Conservation (phyloP, 2,113 vertebrate species). For the Shinisaurus crocodilurus region DNA sequence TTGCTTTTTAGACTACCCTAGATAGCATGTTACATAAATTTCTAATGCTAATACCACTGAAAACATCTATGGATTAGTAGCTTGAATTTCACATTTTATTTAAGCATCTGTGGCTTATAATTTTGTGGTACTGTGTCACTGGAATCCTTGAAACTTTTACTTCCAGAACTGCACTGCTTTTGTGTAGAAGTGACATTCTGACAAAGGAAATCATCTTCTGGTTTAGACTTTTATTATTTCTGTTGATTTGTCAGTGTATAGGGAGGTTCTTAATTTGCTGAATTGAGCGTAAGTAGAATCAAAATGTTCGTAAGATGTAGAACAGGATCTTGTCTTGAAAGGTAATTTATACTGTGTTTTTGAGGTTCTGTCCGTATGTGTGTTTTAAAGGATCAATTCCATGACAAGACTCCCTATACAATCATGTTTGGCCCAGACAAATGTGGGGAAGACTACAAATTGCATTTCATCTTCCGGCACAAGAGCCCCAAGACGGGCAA, state of each 20-base stretch:
- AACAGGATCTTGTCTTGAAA: not conserved
- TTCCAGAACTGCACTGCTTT: not conserved
- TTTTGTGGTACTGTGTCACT: not conserved
- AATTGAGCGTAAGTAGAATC: not conserved
- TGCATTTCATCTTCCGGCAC: slow-evolving; percentile 99
- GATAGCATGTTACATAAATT: not conserved
- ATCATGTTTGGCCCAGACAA: slow-evolving; percentile 99
- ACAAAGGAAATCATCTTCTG: not conserved
- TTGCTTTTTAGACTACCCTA: not conserved
- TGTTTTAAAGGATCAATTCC: slow-evolving; percentile 88
- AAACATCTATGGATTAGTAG: not conserved
- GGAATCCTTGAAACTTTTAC: not conserved
- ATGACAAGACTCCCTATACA: slow-evolving; percentile 95
- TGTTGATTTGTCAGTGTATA: not conserved
- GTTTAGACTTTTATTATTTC: not conserved
- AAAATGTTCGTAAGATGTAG: not conserved
- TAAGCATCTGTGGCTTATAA: not conserved
- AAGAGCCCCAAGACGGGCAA: slow-evolving; percentile 94
- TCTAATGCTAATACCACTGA: not conserved
- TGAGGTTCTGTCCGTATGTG: slow-evolving; percentile 36
- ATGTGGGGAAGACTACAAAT: slow-evolving; percentile 97
- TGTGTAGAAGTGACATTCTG: not conserved
- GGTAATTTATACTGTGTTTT: slow-evolving; percentile 9
- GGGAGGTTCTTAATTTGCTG: not conserved
- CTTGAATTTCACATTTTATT: not conserved